phyloP scores from a whole-genome alignment of 2,888 invertebrate genomes.

The Galerucella pusilla region DNA sequence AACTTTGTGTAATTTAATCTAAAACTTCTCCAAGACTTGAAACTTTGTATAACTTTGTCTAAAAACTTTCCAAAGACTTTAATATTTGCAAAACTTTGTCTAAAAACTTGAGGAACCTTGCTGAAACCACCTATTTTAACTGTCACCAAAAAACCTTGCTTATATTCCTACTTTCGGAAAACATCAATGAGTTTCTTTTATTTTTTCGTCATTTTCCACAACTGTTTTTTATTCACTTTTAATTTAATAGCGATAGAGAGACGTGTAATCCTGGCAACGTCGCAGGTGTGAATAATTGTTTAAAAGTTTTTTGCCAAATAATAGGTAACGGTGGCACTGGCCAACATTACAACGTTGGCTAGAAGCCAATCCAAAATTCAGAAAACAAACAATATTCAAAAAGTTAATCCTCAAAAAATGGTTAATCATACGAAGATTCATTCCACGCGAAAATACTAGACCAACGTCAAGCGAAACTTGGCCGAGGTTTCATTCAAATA shows the following conservation, averaged over 20 bases:
- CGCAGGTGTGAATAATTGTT: constrained; percentile 17
- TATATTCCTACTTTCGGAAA: background rate
- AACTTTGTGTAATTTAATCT: no score
- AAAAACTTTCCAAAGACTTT: no score
- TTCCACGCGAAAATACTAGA: constrained; percentile 2
- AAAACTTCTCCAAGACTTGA: no score
- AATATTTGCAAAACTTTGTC: no score
- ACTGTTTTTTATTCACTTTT: background rate
- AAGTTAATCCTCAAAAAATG: constrained; percentile 16
- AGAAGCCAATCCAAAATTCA: constrained; percentile 10
- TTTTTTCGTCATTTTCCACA: background rate
- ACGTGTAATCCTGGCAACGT: constrained; percentile 6
- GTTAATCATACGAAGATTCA: constrained; percentile 12
- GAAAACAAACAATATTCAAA: constrained; percentile 8
- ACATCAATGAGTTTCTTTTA: background rate
- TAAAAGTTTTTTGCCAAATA: constrained; percentile 19
- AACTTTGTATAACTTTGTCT: no score
- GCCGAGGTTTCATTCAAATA: constrained; percentile 12
- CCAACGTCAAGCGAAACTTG: constrained; percentile 15
- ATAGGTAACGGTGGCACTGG: constrained; percentile 18
- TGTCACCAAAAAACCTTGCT: background rate
- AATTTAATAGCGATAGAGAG: background rate
- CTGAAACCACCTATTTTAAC: no score
- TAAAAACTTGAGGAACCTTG: no score
- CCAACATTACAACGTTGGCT: constrained; percentile 10